Percentiles rank a stretch among this genome's conserved stretches.
Conservation (phyloP, 2,888 invertebrate species). For the Odontomyia ornata region DNA sequence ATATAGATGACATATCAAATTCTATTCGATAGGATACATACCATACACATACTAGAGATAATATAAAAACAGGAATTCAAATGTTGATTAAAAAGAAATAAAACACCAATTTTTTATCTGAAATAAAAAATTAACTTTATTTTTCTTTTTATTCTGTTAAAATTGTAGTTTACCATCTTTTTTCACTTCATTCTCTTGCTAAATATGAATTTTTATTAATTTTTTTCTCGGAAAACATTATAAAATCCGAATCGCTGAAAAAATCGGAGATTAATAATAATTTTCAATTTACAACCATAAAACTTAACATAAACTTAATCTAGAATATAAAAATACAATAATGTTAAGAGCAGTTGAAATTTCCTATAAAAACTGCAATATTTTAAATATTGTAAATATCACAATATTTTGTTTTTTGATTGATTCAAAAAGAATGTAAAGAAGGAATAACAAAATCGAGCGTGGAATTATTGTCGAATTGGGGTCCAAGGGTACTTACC, state of each 20-base stretch:
- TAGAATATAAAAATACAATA: slow-evolving; percentile 45
- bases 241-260: slow-evolving; percentile 50
- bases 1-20: too few species aligned
- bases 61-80: too few species aligned
- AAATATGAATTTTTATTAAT: slow-evolving; percentile 52
- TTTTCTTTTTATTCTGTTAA: slow-evolving; percentile 53
- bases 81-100: slow-evolving; percentile 35
- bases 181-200: slow-evolving; percentile 52
- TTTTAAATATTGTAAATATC: slow-evolving; percentile 51
- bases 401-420: slow-evolving; percentile 47
- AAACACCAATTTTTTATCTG: slow-evolving; percentile 52
- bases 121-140: slow-evolving; percentile 52
- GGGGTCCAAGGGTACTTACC: slow-evolving; percentile 26
- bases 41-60: too few species aligned
- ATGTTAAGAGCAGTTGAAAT: slow-evolving; percentile 17
- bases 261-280: slow-evolving; percentile 49
- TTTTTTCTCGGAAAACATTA: slow-evolving; percentile 52
- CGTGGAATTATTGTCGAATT: background rate
- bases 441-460: slow-evolving; percentile 6
- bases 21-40: too few species aligned
- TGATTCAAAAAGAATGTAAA: slow-evolving; percentile 18
- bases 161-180: slow-evolving; percentile 47
- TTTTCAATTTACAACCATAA: slow-evolving; percentile 60
- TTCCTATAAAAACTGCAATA: slow-evolving; percentile 31
- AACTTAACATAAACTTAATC: slow-evolving; percentile 29